Percentiles rank a stretch among this genome's conserved stretches.
phyloP scores from a whole-genome alignment of 1,140 invertebrate species.

The Contarinia nasturtii region DNA sequence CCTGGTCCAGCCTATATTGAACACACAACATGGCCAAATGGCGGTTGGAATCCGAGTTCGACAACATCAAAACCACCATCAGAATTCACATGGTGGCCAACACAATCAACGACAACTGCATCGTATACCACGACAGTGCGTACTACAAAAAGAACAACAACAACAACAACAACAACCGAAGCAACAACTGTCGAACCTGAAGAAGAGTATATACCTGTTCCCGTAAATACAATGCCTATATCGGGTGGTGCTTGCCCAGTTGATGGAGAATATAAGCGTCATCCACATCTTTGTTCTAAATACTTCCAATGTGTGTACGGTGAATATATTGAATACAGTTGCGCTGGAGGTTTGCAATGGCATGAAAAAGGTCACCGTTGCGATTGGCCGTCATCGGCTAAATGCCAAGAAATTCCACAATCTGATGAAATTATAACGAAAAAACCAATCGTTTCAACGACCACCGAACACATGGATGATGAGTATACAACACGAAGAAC shows the following conservation, averaged over 20 bases:
- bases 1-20: constrained; percentile 5
- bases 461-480: background rate
- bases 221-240: constrained; percentile 22
- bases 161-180: constrained; percentile 14
- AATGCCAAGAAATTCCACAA: constrained; percentile 22
- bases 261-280: constrained; percentile 29
- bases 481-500: background rate
- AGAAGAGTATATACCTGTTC: constrained; percentile 20
- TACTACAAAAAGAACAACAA: constrained; percentile 9
- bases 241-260: constrained; percentile 21
- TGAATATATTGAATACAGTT: constrained; percentile 21
- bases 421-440: background rate
- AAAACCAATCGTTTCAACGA: background rate
- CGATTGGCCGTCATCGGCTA: constrained; percentile 51
- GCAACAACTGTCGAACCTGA: constrained; percentile 19
- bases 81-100: constrained; percentile 11
- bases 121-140: constrained; percentile 12
- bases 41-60: constrained; percentile 27
- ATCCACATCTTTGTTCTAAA: constrained; percentile 22
- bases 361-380: constrained; percentile 50
- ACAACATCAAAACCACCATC: constrained; percentile 18
- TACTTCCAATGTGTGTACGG: constrained; percentile 20
- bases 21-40: constrained; percentile 27
- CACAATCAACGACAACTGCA: constrained; percentile 8
- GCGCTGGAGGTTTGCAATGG: constrained; percentile 53